phyloP scores from a whole-genome alignment of 2,113 vertebrate genomes.

The Festucalex cinctus region DNA sequence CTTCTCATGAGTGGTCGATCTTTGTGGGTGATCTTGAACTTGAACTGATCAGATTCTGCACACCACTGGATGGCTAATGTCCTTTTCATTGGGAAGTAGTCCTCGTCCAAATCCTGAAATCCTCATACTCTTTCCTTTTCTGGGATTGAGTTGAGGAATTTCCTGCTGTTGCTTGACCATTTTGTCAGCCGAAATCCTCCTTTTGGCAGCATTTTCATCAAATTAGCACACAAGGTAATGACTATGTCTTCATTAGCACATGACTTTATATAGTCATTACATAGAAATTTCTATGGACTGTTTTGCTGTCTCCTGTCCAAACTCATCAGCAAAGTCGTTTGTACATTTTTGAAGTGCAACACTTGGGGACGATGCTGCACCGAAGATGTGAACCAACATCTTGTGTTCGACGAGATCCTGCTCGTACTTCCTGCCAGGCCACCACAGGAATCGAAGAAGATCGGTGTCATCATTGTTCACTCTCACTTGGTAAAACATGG shows the following conservation, averaged over 20 bases:
- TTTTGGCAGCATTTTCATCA: no score
- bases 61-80: slow-evolving; percentile 14
- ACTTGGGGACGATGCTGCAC: background rate
- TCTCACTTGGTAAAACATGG: no score
- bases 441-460: slow-evolving; percentile 12
- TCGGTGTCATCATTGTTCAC: slow-evolving; percentile 14
- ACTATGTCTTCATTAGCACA: no score
- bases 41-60: slow-evolving; percentile 1
- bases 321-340: background rate
- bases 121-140: slow-evolving; percentile 6
- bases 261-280: no score
- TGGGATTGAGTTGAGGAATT: background rate
- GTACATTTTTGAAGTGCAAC: background rate
- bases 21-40: slow-evolving; percentile 6
- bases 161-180: no score
- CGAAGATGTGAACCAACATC: background rate
- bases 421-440: background rate
- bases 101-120: slow-evolving; percentile 17
- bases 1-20: slow-evolving; percentile 11
- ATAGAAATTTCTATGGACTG: no score
- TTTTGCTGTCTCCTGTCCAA: background rate
- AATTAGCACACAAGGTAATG: no score
- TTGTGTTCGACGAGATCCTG: background rate
- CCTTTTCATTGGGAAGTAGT: slow-evolving; percentile 18
- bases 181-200: no score